phyloP scores from a whole-genome alignment of 2,888 invertebrate genomes.

The Phragmatobia fuliginosa region DNA sequence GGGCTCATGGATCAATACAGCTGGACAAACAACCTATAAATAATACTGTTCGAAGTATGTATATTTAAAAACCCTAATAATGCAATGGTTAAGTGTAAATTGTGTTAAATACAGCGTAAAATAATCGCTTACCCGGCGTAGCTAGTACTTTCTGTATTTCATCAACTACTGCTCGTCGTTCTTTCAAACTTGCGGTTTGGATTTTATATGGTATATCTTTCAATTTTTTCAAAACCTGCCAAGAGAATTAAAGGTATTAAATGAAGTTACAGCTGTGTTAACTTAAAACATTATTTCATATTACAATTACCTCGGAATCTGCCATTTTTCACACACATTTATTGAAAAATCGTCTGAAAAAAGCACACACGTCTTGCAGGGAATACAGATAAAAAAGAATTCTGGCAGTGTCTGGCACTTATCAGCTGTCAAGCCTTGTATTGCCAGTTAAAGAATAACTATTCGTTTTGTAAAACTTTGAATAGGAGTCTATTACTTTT shows the following conservation, averaged over 20 bases:
- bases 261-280: constrained; percentile 26
- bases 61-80: constrained; percentile 9
- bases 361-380: constrained; percentile 66
- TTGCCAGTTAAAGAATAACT: constrained; percentile 20
- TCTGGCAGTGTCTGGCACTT: neutral
- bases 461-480: neutral
- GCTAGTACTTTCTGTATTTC: constrained; percentile 90
- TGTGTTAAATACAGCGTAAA: constrained; percentile 17
- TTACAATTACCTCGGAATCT: constrained; percentile 88
- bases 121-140: constrained; percentile 88
- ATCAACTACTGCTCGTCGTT: constrained; percentile 89
- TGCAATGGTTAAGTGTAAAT: constrained; percentile 12
- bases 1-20: constrained; percentile 55
- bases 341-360: constrained; percentile 58
- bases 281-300: constrained; percentile 14
- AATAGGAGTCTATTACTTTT: neutral
- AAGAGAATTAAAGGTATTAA: constrained; percentile 47
- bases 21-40: constrained; percentile 47
- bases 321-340: constrained; percentile 87
- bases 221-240: constrained; percentile 89
- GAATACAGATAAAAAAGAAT: constrained; percentile 59
- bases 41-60: constrained; percentile 13
- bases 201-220: constrained; percentile 91
- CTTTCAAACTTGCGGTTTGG: constrained; percentile 91
- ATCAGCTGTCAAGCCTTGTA: constrained; percentile 42